Base-by-base conservation (phyloP, 2,888 invertebrate species). In the Lithophane leautieri region DNA sequence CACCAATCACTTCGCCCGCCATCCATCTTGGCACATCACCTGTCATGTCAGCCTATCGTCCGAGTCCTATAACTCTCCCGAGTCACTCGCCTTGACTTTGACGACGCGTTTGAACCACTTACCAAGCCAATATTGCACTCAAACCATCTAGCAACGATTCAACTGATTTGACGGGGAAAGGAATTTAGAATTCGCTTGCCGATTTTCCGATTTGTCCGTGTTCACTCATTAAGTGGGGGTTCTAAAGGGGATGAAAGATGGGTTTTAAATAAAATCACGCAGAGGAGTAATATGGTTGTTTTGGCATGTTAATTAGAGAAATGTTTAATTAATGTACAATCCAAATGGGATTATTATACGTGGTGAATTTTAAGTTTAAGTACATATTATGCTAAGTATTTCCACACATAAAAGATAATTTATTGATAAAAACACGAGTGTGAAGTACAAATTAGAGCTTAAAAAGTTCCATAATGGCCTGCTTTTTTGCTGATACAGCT, bases 11-110 rank as follows among this genome's bases (percentile, higher is more conserved):
- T 68, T 42, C 40, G 50, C 3, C 25, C 47, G 54, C 62, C 73
- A 83, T 85, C 76, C 70, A 44, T 84, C 84, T 84, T 84, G 63
- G 22, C 42, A 42, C 73, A 63, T 80, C 86, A 62, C 67, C 34
- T 73, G 79, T 73, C 79, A 74, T 56, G 82, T 62, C 73, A 47
- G 54, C 69, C 85, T 52, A 84, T 71, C 78, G 73, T 50, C 1
- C 47, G 42, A 40, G 40, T 34, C 71, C 83, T 71, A 78, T 84
- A 71, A 77, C 69, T 81, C 82, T 73, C 85, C 22, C 47, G 25
- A 83, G 71, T 70, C 82, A 76, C 66, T 70, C n/a, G 67, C 25
- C 67, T 61, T 69, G 75, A 76, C 81, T 76, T 76, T 81, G 78
- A 78, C 71, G 82, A 71, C 69, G 50, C 65, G 65, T 81, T 85